A percentile compares a stretch with the other conserved stretches of the same genome.
Conservation (phyloP, 2,888 invertebrate genomes). For the Sabellastarte sp. region DNA sequence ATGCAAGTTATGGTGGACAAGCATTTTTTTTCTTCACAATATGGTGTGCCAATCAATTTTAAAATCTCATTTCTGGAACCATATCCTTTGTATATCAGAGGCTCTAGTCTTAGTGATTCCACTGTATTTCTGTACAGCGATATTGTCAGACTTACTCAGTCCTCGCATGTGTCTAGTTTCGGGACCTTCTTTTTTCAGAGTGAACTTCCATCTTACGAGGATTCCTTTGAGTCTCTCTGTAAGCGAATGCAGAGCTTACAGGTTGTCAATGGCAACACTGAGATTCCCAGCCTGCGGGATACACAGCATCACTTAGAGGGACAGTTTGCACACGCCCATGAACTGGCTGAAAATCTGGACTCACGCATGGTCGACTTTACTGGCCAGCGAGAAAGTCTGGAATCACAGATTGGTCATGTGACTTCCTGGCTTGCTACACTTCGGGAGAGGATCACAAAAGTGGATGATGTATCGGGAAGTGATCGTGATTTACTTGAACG, state of each 20-base stretch:
- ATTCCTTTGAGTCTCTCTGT: constrained; percentile 74
- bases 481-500: constrained; percentile 80
- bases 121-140: too few species aligned
- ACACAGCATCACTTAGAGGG: constrained; percentile 41
- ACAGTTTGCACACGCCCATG: constrained; percentile 73
- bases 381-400: constrained; percentile 44
- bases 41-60: too few species aligned
- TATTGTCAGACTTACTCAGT: too few species aligned
- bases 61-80: too few species aligned
- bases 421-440: constrained; percentile 45
- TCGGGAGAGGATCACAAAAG: constrained; percentile 20
- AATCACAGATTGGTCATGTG: constrained; percentile 39
- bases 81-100: too few species aligned
- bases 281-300: constrained; percentile 64
- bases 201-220: constrained; percentile 77
- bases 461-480: constrained; percentile 68
- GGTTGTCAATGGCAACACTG: constrained; percentile 72
- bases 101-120: too few species aligned
- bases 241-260: constrained; percentile 78
- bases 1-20: too few species aligned
- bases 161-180: too few species aligned
- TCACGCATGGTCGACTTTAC: constrained; percentile 71
- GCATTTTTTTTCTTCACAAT: too few species aligned
- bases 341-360: constrained; percentile 74
- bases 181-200: constrained; percentile 52